A percentile compares a stretch with the other conserved stretches of the same genome.
These are phyloP conservation scores for Fragum sueziense DNA, from an alignment of 2,888 invertebrate species.

Conservation along the genomic window DNA sequence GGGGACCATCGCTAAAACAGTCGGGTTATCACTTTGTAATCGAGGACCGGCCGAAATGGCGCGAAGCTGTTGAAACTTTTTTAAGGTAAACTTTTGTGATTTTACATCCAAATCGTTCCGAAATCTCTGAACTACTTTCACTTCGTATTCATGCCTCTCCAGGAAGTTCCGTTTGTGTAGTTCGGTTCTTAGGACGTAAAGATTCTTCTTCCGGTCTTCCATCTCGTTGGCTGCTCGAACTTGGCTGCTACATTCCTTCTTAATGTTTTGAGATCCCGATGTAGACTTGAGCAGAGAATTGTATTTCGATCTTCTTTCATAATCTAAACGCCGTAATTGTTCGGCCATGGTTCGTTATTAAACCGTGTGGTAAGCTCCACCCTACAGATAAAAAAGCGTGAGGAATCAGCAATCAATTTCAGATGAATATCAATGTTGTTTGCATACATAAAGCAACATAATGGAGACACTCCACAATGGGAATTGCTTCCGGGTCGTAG, in stretches of 20 bases:
- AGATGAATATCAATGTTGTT: no score
- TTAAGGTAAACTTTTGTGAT: slow-evolving; percentile 57
- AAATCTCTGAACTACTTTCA: slow-evolving; percentile 48
- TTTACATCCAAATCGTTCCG: slow-evolving; percentile 55
- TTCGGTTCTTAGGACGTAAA: slow-evolving; percentile 38
- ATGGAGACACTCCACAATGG: no score
- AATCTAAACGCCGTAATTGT: slow-evolving; percentile 53
- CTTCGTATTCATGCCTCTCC: slow-evolving; percentile 54
- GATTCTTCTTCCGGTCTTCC: slow-evolving; percentile 47
- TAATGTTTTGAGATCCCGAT: slow-evolving; percentile 44
- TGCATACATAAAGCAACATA: no score
- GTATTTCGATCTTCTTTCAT: slow-evolving; percentile 52
- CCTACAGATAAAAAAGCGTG: no score
- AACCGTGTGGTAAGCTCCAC: no score
- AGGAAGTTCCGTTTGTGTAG: slow-evolving; percentile 46
- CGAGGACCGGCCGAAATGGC: slow-evolving; percentile 40
- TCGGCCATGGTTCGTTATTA: no score
- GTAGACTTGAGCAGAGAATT: slow-evolving; percentile 37
- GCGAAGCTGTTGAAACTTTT: slow-evolving; percentile 52
- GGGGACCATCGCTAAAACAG: slow-evolving; percentile 36
- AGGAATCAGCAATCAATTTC: no score
- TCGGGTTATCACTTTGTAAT: slow-evolving; percentile 11
- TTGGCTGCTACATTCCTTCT: slow-evolving; percentile 57
- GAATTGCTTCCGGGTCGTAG: no score
- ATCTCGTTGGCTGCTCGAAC: slow-evolving; percentile 61